Conservation (phyloP, 1,140 invertebrate species). For the Halesus radiatus region DNA sequence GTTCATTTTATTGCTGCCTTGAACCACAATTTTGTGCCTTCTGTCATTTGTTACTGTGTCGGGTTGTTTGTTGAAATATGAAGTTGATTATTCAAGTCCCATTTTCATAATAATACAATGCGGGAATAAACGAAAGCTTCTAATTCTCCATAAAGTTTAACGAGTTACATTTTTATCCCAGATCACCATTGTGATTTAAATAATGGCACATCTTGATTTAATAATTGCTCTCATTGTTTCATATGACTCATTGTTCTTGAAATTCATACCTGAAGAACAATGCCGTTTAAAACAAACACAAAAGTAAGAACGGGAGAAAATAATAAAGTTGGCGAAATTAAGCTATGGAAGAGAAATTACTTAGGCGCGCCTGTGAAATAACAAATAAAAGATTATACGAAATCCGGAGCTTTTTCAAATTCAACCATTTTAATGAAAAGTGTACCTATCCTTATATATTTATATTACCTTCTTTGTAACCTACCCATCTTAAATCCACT, state of each 20-base stretch:
- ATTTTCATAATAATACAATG: too few species aligned
- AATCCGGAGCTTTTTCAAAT: too few species aligned
- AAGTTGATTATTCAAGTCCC: too few species aligned
- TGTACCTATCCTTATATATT: too few species aligned
- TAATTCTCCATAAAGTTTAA: neutral
- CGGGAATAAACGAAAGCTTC: neutral
- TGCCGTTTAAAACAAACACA: slow-evolving; percentile 24
- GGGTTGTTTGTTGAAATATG: too few species aligned
- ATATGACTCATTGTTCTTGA: slow-evolving; percentile 45
- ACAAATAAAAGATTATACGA: too few species aligned
- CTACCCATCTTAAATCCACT: neutral
- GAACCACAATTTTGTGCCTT: too few species aligned
- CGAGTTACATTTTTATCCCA: slow-evolving; percentile 7
- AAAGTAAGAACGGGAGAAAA: slow-evolving; percentile 24
- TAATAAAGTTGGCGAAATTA: neutral
- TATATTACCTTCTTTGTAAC: neutral
- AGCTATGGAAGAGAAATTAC: neutral
- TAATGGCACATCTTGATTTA: slow-evolving; percentile 47
- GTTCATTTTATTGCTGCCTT: too few species aligned
- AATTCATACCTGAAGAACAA: slow-evolving; percentile 34
- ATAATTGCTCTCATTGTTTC: slow-evolving; percentile 48
- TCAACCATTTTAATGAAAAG: too few species aligned
- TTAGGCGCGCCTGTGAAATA: neutral
- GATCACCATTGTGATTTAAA: slow-evolving; percentile 34
- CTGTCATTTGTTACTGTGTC: too few species aligned